Evolutionary conservation across 1,140 invertebrate genomes (phyloP).

Genomic region (Lysiphlebus fabarum): DNA sequence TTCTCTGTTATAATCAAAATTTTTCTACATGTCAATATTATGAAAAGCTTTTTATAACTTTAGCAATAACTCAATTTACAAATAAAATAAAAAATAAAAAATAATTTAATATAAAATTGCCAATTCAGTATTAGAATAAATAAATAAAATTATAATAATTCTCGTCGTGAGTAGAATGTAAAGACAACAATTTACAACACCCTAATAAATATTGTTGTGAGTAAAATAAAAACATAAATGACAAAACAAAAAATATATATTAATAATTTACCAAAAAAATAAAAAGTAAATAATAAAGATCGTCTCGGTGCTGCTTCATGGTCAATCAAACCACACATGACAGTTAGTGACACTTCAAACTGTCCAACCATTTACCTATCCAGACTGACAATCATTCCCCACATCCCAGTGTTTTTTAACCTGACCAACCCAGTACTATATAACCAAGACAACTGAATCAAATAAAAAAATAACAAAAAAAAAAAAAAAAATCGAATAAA

Average conservation of each 20-base stretch:
- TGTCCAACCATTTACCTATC: neutral
- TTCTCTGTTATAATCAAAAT: slow-evolving; percentile 22
- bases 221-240: too few species aligned
- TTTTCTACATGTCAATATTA: slow-evolving; percentile 12
- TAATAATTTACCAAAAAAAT: too few species aligned
- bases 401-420: slow-evolving; percentile 46
- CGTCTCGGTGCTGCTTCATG: too few species aligned
- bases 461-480: slow-evolving; percentile 3
- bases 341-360: neutral
- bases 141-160: too few species aligned
- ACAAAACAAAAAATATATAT: too few species aligned
- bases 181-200: too few species aligned
- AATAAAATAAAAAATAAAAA: slow-evolving; percentile 9
- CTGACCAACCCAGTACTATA: slow-evolving; percentile 8
- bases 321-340: neutral
- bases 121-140: too few species aligned
- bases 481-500: too few species aligned
- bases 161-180: too few species aligned
- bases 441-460: neutral
- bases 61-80: neutral
- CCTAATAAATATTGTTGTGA: too few species aligned
- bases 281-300: too few species aligned
- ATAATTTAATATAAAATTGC: neutral
- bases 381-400: slow-evolving; percentile 35
- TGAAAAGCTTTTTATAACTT: neutral